Evolutionary conservation across 2,888 invertebrate genomes (phyloP).

Genomic region (Chydorus sphaericus): DNA sequence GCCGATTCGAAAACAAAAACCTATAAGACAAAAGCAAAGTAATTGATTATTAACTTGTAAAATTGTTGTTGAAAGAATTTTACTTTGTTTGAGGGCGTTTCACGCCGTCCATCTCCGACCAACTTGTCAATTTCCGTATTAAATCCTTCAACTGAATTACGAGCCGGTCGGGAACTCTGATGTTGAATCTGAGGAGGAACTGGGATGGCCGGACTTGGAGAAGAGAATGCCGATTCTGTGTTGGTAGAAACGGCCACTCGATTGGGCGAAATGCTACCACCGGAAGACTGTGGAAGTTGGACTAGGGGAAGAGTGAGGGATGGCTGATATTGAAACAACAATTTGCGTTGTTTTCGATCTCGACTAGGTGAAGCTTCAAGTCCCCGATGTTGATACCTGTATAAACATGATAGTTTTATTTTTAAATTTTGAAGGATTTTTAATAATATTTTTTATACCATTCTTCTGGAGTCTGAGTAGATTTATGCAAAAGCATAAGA

Average conservation of each 20-base stretch:
- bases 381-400: not conserved
- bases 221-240: conserved; percentile 21
- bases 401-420: not conserved
- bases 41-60: not conserved
- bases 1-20: conserved; percentile 48
- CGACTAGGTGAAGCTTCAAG: conserved; percentile 9
- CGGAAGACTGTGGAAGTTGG: not conserved
- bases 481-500: conserved; percentile 55
- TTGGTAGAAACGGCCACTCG: conserved; percentile 19
- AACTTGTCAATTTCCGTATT: conserved; percentile 75
- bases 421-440: not conserved
- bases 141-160: conserved; percentile 70
- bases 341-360: not conserved
- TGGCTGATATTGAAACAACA: not conserved
- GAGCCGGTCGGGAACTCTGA: conserved; percentile 50
- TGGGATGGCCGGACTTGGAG: conserved; percentile 32
- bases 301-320: not conserved
- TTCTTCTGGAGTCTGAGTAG: conserved; percentile 57
- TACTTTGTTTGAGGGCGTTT: conserved; percentile 1
- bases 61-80: not conserved
- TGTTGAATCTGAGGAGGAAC: conserved; percentile 41
- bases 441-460: conserved; percentile 29
- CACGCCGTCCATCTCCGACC: conserved; percentile 30
- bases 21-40: conserved; percentile 19
- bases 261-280: conserved; percentile 17